Evolutionary conservation across 1,140 invertebrate genomes (phyloP).

Genomic region (Rhysida immarginata): DNA sequence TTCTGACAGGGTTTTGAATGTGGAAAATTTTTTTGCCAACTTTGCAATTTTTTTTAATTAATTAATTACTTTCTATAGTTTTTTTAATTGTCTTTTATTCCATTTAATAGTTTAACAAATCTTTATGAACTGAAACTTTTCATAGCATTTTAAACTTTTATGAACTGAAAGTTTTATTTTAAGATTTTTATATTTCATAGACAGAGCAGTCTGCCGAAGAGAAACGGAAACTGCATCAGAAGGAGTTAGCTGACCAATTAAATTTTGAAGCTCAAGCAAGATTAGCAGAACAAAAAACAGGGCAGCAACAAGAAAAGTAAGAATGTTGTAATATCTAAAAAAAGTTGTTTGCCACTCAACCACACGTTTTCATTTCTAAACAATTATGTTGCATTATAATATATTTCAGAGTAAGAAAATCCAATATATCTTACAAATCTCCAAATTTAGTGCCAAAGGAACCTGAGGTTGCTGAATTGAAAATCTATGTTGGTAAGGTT

Average conservation of each 20-base stretch:
- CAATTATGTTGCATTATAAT: slow-evolving; percentile 3
- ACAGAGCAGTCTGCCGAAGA: slow-evolving; percentile 91
- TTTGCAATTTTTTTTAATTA: no score
- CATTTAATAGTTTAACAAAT: no score
- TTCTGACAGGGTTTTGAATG: no score
- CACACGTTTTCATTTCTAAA: neutral
- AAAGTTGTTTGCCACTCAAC: no score
- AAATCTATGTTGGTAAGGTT: slow-evolving; percentile 78
- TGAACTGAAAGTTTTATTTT: no score
- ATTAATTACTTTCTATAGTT: no score
- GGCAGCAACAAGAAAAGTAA: slow-evolving; percentile 75
- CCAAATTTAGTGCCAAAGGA: slow-evolving; percentile 83
- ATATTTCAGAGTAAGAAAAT: slow-evolving; percentile 55
- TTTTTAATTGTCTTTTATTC: no score
- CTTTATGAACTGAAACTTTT: no score
- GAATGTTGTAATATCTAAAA: no score
- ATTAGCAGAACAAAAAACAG: slow-evolving; percentile 60
- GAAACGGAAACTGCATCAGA: slow-evolving; percentile 91
- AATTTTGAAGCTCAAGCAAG: slow-evolving; percentile 87
- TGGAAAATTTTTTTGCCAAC: no score
- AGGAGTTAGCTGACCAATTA: slow-evolving; percentile 73
- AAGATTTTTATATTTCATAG: no score
- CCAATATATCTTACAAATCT: slow-evolving; percentile 88
- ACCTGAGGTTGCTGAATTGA: slow-evolving; percentile 79
- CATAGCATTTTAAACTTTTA: no score